Percentiles rank a stretch among this genome's conserved stretches.
Evolutionary conservation across 2,113 vertebrate genomes (phyloP).

Genomic region (Corydoras maculifer): DNA sequence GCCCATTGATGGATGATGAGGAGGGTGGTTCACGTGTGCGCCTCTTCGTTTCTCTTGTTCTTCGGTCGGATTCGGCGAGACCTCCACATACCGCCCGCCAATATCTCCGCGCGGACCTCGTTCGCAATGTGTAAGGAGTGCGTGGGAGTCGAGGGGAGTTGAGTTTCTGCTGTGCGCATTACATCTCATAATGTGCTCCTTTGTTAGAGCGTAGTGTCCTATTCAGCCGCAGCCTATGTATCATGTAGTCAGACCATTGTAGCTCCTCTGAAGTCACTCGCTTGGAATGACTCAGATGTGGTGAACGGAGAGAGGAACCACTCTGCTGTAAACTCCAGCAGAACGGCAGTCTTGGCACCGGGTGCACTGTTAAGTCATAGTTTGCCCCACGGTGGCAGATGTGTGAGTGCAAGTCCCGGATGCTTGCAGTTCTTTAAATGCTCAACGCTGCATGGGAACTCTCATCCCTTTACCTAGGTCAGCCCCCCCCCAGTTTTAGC

Average conservation of each 20-base stretch:
- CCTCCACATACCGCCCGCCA: constrained; percentile 49
- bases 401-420: too few relatives aligned
- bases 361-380: background rate
- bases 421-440: too few relatives aligned
- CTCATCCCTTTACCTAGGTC: too few relatives aligned
- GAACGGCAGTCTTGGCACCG: background rate
- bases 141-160: constrained; percentile 59
- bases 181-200: constrained; percentile 38
- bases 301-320: constrained; percentile 5
- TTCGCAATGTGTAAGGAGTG: constrained; percentile 66
- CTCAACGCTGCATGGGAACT: too few relatives aligned
- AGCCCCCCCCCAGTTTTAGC: background rate
- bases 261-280: constrained; percentile 25
- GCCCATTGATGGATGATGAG: constrained; percentile 55
- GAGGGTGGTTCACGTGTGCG: constrained; percentile 51
- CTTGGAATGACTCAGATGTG: constrained; percentile 12
- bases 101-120: constrained; percentile 56
- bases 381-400: background rate
- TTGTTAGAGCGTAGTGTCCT: constrained; percentile 20
- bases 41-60: constrained; percentile 48
- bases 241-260: constrained; percentile 12
- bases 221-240: constrained; percentile 19
- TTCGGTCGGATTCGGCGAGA: constrained; percentile 49
- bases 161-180: constrained; percentile 55
- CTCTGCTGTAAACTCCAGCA: constrained; percentile 14